A percentile compares a stretch with the other conserved stretches of the same genome.
Conservation (phyloP, 2,113 vertebrate species). For the Castor canadensis region DNA sequence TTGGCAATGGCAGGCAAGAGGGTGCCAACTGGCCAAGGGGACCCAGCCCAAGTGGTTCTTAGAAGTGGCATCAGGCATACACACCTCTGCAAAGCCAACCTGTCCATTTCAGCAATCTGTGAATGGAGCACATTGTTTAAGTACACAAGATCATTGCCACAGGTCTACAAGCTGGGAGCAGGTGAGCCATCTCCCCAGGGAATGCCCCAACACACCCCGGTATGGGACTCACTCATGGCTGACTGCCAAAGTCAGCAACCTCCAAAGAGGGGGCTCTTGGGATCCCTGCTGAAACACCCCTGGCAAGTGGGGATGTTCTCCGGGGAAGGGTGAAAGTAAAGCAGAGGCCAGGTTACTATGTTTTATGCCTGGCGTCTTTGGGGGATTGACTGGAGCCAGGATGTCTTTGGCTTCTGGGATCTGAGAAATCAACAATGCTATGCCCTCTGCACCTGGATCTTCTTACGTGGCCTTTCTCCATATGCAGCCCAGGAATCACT, state of each 20-base stretch:
- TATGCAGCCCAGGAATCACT: accelerated
- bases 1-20: not conserved
- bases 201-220: not conserved
- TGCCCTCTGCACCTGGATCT: not conserved
- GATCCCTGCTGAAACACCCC: not conserved
- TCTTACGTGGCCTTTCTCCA: not conserved
- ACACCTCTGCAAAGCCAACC: not conserved
- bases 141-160: not conserved
- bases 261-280: not conserved
- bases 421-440: not conserved
- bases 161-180: not conserved
- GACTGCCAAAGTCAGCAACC: not conserved
- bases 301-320: not conserved
- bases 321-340: accelerated
- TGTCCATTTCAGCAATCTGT: not conserved
- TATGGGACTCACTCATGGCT: not conserved
- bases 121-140: not conserved
- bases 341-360: not conserved
- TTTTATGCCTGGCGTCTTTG: not conserved
- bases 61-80: not conserved
- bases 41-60: too few species aligned
- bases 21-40: accelerated
- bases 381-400: not conserved
- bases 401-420: not conserved
- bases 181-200: not conserved